A percentile compares a stretch with the other conserved stretches of the same genome.
Conservation (phyloP, 2,797 vertebrate species). For the Erpetoichthys calabaricus region DNA sequence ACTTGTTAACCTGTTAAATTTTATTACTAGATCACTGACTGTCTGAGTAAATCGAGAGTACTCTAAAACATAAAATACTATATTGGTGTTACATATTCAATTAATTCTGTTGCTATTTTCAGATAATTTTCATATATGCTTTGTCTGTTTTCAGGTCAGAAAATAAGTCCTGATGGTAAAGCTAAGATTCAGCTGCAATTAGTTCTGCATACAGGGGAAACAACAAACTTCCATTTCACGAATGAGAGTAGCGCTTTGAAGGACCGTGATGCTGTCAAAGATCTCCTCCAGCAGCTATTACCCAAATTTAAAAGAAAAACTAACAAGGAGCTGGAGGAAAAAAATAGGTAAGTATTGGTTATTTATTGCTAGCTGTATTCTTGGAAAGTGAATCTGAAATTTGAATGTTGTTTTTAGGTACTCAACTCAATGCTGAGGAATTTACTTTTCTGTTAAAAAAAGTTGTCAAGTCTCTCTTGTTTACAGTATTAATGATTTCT, state of each 20-base stretch:
- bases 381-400: too few relatives aligned
- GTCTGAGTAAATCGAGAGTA: too few relatives aligned
- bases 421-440: too few relatives aligned
- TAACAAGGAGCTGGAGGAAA: conserved; percentile 95
- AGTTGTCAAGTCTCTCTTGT: conserved; percentile 5
- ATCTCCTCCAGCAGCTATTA: conserved; percentile 88
- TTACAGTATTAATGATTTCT: conserved; percentile 4
- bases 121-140: background rate
- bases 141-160: conserved; percentile 68
- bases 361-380: too few relatives aligned
- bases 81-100: too few relatives aligned
- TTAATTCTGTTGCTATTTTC: too few relatives aligned
- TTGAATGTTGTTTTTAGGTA: too few relatives aligned
- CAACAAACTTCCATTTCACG: conserved; percentile 92
- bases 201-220: conserved; percentile 86
- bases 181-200: conserved; percentile 95
- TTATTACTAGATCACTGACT: too few relatives aligned
- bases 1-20: too few relatives aligned
- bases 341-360: conserved; percentile 68
- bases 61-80: too few relatives aligned
- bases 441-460: too few relatives aligned
- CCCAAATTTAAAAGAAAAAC: conserved; percentile 97
- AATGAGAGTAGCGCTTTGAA: conserved; percentile 83
- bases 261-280: conserved; percentile 85
- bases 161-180: conserved; percentile 97